phyloP scores from a whole-genome alignment of 2,888 invertebrate genomes.

The Trachelus troglodyta region DNA sequence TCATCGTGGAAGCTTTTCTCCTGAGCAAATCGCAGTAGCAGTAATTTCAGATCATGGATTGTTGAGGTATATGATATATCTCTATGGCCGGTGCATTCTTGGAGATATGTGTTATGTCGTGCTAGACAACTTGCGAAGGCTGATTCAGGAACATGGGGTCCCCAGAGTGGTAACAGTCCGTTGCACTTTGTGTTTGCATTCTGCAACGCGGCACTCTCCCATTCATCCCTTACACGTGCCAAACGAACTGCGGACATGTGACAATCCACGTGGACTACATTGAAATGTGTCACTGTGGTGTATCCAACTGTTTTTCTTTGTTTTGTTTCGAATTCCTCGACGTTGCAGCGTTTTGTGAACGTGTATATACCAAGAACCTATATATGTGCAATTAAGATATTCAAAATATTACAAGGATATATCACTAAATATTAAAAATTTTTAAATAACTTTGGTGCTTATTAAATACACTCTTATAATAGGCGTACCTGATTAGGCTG shows the following conservation, averaged over 20 bases:
- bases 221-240: conserved; percentile 83
- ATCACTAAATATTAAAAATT: not conserved
- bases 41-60: conserved; percentile 91
- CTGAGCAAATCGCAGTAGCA: conserved; percentile 89
- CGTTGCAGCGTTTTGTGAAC: conserved; percentile 93
- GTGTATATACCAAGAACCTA: conserved; percentile 95
- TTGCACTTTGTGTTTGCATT: conserved; percentile 99
- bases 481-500: conserved; percentile 83
- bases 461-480: not conserved
- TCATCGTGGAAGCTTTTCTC: conserved; percentile 98
- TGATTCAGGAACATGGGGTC: conserved; percentile 92
- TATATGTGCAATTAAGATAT: not conserved
- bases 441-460: not conserved
- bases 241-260: conserved; percentile 95
- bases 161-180: conserved; percentile 96
- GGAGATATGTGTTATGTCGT: conserved; percentile 87
- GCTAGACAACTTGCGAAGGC: conserved; percentile 95
- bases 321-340: conserved; percentile 93
- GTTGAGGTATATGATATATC: conserved; percentile 85
- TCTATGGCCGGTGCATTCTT: conserved; percentile 79
- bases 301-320: conserved; percentile 89
- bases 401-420: not conserved
- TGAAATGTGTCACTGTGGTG: conserved; percentile 97
- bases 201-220: conserved; percentile 98
- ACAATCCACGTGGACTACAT: conserved; percentile 98